These are phyloP conservation scores for Ciconia boyciana DNA, from an alignment of 2,113 vertebrate genomes.

Conservation along the genomic window DNA sequence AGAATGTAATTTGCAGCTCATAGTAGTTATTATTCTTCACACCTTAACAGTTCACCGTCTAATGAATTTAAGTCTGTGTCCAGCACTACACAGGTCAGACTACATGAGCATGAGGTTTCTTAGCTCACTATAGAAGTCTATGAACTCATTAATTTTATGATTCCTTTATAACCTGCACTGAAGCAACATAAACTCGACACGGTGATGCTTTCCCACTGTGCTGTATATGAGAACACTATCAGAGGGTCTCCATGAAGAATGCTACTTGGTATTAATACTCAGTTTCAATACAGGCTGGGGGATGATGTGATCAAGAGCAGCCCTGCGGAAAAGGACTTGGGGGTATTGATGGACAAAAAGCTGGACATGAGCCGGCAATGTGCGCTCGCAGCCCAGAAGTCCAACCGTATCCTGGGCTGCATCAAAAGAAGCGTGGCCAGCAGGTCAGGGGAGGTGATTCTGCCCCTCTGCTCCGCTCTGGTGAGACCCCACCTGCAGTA, in stretches of 20 bases:
- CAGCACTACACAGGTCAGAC: neutral
- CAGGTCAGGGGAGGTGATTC: no score
- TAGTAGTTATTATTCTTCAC: neutral
- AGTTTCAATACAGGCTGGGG: no score
- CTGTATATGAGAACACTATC: neutral
- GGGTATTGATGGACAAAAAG: no score
- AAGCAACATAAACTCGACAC: neutral
- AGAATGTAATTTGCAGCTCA: neutral
- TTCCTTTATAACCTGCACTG: neutral
- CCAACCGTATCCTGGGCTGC: no score
- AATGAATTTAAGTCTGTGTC: neutral
- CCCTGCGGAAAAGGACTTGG: no score
- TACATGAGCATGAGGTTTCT: neutral
- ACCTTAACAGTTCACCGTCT: neutral
- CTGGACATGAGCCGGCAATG: no score
- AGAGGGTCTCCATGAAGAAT: neutral
- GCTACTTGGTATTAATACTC: neutral
- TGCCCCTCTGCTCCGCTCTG: no score
- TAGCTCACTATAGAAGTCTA: neutral
- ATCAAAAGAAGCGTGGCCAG: no score
- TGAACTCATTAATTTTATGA: neutral
- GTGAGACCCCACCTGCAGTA: no score
- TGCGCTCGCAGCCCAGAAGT: no score
- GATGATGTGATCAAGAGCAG: no score
- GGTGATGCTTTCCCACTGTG: neutral